A percentile compares a stretch with the other conserved stretches of the same genome.
Conservation (phyloP, 2,888 invertebrate genomes). For the Lymantria dispar region DNA sequence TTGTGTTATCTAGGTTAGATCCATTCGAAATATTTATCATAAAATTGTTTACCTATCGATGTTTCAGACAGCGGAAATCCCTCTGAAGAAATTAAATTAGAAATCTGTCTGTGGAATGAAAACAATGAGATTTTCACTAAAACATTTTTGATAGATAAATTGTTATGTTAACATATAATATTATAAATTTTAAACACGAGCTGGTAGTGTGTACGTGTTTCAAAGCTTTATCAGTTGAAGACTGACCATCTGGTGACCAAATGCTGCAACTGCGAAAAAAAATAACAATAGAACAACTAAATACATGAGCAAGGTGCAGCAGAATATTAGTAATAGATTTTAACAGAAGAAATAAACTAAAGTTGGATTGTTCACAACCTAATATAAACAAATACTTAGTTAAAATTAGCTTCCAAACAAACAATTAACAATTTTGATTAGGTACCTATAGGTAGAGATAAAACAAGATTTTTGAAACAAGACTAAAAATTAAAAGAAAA, state of each 20-base stretch:
- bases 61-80: neutral
- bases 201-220: slow-evolving; percentile 30
- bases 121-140: neutral
- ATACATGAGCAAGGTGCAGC: slow-evolving; percentile 8
- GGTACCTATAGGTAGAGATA: too few relatives aligned
- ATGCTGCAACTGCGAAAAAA: slow-evolving; percentile 42
- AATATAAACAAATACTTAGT: too few relatives aligned
- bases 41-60: neutral
- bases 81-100: neutral
- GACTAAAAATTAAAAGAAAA: too few relatives aligned
- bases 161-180: slow-evolving; percentile 33
- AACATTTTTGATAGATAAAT: slow-evolving; percentile 7
- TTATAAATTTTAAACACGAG: slow-evolving; percentile 40
- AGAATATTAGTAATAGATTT: too few relatives aligned
- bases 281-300: slow-evolving; percentile 34
- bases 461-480: too few relatives aligned
- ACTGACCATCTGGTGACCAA: slow-evolving; percentile 76
- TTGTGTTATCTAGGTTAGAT: too few relatives aligned
- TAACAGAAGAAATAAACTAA: too few relatives aligned
- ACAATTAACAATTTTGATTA: too few relatives aligned
- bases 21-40: too few relatives aligned
- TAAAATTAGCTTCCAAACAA: too few relatives aligned
- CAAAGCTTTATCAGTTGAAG: slow-evolving; percentile 44
- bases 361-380: too few relatives aligned
- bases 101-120: slow-evolving; percentile 5